A percentile compares a stretch with the other conserved stretches of the same genome.
phyloP scores from a whole-genome alignment of 1,140 invertebrate genomes.

The Sarcophaga bullata region DNA sequence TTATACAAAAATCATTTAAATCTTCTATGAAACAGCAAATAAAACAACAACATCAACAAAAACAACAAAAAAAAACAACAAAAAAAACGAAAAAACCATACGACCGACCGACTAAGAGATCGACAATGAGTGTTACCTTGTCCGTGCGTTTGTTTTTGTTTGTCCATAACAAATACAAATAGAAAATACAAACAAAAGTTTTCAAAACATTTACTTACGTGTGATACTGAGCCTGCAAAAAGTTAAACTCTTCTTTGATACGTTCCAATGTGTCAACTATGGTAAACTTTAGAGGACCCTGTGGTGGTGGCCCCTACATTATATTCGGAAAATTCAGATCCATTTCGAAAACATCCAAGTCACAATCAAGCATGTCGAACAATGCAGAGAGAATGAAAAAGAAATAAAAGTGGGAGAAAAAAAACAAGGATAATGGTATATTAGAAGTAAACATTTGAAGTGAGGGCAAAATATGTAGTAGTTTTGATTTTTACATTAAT shows the following conservation, averaged over 20 bases:
- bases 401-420: neutral
- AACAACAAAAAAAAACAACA: conserved; percentile 5
- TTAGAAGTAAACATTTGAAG: conserved; percentile 26
- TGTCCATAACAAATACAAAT: neutral
- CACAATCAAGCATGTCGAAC: neutral
- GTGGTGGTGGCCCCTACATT: conserved; percentile 85
- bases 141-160: neutral
- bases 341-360: neutral
- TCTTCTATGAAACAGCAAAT: neutral
- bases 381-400: neutral
- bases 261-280: conserved; percentile 95
- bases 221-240: conserved; percentile 97
- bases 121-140: neutral
- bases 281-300: conserved; percentile 94
- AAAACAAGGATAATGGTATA: conserved; percentile 24
- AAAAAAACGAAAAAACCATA: neutral
- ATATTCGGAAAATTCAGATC: conserved; percentile 1
- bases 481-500: conserved; percentile 36
- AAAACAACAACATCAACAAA: too few relatives aligned
- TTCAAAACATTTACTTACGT: conserved; percentile 78
- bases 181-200: neutral
- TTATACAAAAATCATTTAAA: too few relatives aligned
- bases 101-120: neutral
- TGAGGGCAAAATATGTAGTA: conserved; percentile 20
- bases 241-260: conserved; percentile 99